Evolutionary conservation across 2,888 invertebrate species (phyloP), one percentile per base, ranked within the genome.

Genomic region (Hyposoter dolosus): DNA sequence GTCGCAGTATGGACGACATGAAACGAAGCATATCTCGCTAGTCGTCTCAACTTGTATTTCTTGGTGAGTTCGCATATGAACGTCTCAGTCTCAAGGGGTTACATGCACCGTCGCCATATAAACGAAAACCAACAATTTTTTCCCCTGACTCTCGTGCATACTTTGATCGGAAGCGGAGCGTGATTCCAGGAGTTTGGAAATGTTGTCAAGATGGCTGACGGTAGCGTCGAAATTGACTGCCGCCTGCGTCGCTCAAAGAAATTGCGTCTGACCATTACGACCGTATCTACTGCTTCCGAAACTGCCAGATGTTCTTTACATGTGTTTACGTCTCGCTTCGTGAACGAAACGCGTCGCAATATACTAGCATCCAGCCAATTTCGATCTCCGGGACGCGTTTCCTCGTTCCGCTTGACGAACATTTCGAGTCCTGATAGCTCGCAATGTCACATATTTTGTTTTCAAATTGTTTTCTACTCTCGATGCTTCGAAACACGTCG

Each of bases 291-390:
- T 71, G 50, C 47, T 50, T 71, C 45, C 63, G 71, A 35, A 17
- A 56, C 35, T 35, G 60, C 28, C 76, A 82, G 71, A 71, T 45
- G 72, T 71, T 82, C 56, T 47, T 50, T 82, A 71, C 69, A 76
- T 71, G 40, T 82, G 50, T 23, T 63, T n/a, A 7, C 76, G 63
- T 35, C 19, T 47, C 60, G 56, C 60, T 76, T 40, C 63, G 40
- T 32, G 40, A 50, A 63, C n/a, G 60, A 60, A 35, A 32, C 4
- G 5, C 28, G 65, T 69, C 82, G 23, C 45, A 23, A 56, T 68
- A 60, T 40, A 40, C 40, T 10, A 68, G n/a, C 68, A 76, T 82
- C 82, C 45, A 60, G 75, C 75, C 75, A 82, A 82, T 82, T 66
- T 35, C 47, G 63, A 71, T 45, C 82, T n/a, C 43, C 35, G 72